phyloP scores from a whole-genome alignment of 2,797 vertebrate species.

The Spinibarbus caldwelli region DNA sequence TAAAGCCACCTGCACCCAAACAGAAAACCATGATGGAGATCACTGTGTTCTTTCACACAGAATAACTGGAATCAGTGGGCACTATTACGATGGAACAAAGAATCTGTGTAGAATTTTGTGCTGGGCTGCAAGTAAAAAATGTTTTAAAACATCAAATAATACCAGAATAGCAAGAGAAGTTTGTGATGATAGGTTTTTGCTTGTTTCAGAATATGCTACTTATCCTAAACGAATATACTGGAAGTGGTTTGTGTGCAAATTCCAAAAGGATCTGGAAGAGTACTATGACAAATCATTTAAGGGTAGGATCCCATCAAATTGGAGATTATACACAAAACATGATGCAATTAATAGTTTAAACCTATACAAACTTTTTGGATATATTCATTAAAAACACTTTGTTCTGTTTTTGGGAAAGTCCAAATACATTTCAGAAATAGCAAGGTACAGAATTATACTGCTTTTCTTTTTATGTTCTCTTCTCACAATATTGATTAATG shows the following conservation, averaged over 20 bases:
- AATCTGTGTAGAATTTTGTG: not conserved
- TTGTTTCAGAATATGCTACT: no score
- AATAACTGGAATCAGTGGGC: not conserved
- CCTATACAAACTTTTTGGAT: no score
- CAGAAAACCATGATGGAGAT: not conserved
- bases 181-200: no score
- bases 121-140: not conserved
- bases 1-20: slow-evolving; percentile 18
- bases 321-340: not conserved
- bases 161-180: not conserved
- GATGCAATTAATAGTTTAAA: not conserved
- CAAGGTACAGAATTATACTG: no score
- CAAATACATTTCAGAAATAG: no score
- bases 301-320: not conserved
- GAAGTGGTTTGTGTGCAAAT: slow-evolving; percentile 21
- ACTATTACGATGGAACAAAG: not conserved
- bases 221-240: not conserved
- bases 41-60: not conserved
- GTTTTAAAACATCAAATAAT: no score
- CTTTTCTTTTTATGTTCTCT: no score
- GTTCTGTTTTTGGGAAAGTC: no score
- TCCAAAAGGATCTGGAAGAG: not conserved
- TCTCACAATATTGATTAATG: no score
- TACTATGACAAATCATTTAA: not conserved
- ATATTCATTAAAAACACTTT: no score